Evolutionary conservation across 2,113 vertebrate species (phyloP).

Genomic region (Phalacrocorax carbo): DNA sequence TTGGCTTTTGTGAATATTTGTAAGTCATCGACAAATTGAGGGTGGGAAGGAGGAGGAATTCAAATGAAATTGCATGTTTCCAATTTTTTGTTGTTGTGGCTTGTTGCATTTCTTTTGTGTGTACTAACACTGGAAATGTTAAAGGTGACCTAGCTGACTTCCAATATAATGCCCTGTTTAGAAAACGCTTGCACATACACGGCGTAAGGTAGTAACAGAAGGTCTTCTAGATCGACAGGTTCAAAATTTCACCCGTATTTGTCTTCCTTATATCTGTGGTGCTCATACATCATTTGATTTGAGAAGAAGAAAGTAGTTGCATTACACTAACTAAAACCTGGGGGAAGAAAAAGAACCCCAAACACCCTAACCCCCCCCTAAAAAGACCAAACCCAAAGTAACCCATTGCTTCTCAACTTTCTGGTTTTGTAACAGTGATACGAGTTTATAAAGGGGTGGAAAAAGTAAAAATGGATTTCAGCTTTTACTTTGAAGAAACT

Average conservation of each 20-base stretch:
- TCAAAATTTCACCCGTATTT: background rate
- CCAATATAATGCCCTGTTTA: background rate
- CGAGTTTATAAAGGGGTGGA: background rate
- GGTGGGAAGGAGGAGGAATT: conserved; percentile 60
- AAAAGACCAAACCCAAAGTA: background rate
- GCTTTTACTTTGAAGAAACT: background rate
- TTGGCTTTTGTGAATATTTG: conserved; percentile 53
- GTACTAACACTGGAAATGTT: conserved; percentile 73
- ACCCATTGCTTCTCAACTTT: background rate
- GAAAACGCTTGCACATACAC: background rate
- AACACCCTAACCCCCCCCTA: no score
- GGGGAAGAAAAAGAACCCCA: background rate
- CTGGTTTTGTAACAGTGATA: background rate
- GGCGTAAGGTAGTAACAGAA: background rate
- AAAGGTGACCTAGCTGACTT: conserved; percentile 32
- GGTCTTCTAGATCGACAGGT: conserved; percentile 30
- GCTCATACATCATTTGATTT: background rate
- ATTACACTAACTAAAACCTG: background rate
- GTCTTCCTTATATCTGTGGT: background rate
- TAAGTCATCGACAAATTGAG: conserved; percentile 34
- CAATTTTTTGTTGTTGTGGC: conserved; percentile 67
- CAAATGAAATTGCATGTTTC: conserved; percentile 73
- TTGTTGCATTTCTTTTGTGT: conserved; percentile 72
- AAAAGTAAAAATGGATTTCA: background rate
- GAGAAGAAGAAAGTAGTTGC: background rate